Conservation (phyloP, 2,113 vertebrate species). For the Melanerpes aurifrons region DNA sequence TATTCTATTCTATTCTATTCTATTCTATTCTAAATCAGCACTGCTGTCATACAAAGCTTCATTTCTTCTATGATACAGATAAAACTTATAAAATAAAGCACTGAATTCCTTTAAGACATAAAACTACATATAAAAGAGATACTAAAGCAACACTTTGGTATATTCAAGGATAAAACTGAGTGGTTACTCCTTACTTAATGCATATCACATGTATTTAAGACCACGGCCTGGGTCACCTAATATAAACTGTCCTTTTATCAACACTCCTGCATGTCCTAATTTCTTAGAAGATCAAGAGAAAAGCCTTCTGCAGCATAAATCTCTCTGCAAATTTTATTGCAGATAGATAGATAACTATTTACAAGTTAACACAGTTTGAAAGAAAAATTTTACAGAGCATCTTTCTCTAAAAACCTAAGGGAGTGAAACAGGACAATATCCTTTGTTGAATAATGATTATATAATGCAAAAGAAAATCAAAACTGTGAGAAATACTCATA, state of each 20-base stretch:
- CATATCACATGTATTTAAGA: background rate
- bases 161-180: background rate
- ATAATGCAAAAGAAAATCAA: background rate
- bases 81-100: background rate
- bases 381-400: background rate
- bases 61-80: background rate
- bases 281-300: background rate
- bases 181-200: background rate
- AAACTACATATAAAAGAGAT: background rate
- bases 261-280: background rate
- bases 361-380: background rate
- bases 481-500: background rate
- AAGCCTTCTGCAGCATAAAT: background rate
- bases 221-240: background rate
- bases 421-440: background rate
- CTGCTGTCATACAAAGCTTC: background rate
- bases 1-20: too few relatives aligned
- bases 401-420: background rate
- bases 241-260: background rate
- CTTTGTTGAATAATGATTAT: background rate
- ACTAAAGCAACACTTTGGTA: background rate
- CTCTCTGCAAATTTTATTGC: background rate
- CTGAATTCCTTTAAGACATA: background rate
- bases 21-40: too few relatives aligned
- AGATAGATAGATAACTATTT: background rate